Base-by-base conservation (phyloP, 2,888 invertebrate species). In the Andrena fulva region DNA sequence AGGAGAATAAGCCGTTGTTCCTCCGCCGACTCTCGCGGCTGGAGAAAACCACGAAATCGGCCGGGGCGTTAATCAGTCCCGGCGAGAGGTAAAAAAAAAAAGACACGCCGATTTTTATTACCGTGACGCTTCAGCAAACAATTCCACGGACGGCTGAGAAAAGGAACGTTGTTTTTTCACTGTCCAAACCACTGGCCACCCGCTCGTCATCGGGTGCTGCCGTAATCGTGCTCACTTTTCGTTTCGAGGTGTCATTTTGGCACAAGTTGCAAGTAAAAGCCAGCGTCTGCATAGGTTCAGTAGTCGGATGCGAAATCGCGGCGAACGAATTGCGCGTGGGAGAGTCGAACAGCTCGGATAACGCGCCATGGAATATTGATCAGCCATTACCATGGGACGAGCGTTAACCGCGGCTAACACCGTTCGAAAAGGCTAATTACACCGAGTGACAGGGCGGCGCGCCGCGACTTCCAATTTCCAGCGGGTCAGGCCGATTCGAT, bases 341-440 rank as follows among this genome's bases (percentile, higher is more conserved):
- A 67, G 60, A 63, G 78, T 79, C 78, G 70, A 70, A 56, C 62
- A 50, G 50, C 54, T 80, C 33, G 63, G 8, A 35, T 29, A 27
- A 60, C 72, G 72, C 72, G 72, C 48, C 80, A 67, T 62, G 80
- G 62, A 80, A 80, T 80, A 80, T 80, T 80, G 80, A 80, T 80
- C 50, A 60, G 33, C 62, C 56, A 72, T 80, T 72, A 80, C 48
- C 80, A 80, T 80, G 56, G 62, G 56, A 48, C 29, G 64, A 79
- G 33, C 71, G 66, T 80, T 54, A 72, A 71, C 71, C 16, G 24
- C 54, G 62, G 20, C 4, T 16, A 29, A 31, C 62, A 73, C 56
- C 63, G 54, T 20, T 79, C 72, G 80, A 72, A 67, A 80, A 72
- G 27, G 72, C 62, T 80, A 72, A 80, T 80, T 80, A 66, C 80